Base-by-base conservation (phyloP, 2,888 invertebrate genomes). In the Mimachlamys varia region DNA sequence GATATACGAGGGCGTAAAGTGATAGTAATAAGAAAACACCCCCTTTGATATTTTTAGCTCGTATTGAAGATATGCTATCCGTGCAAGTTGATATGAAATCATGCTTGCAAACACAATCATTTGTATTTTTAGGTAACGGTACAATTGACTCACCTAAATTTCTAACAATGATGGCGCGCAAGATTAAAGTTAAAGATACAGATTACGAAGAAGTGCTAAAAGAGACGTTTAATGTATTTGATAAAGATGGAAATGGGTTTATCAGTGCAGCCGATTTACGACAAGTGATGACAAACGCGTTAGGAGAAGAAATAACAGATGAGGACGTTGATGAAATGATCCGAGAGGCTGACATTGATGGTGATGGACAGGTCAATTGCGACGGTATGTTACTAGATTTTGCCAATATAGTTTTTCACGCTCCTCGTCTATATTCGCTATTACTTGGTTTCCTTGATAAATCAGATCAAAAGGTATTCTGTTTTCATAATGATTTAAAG, bases 181-280 rank as follows among this genome's bases (percentile, higher is more conserved):
- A 76, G 33, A 76, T 76, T 27, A 76, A 76, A 17, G 76, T 33
- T 33, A 0, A 10, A 5, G 76, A 76, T 76, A 76, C n/a, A n/a
- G n/a, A n/a, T n/a, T n/a, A 33, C 27, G 76, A 76, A 33, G 33
- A 76, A 12, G 76, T 33, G 22, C 15, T 76, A 33, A 12, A 12
- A 33, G 76, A 76, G 13, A 12, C 76, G 22, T 76, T 76, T 76
- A 76, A 76, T 33, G 76, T 76, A 27, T 76, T 76, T 76, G 76
- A 76, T 76, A 76, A 76, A 76, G 76, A 76, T 76, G 76, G 76
- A 33, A 76, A 76, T 33, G 76, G 76, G 12, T 76, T 76, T 76
- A 76, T 76, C 76, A 76, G 76, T 76, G 76, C 76, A 27, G 76
- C 76, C 33, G 88, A 88, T 27, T 88, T 88, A 88, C 44, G 88